Evolutionary conservation across 2,888 invertebrate genomes (phyloP).

Genomic region (Agrotis ipsilon): DNA sequence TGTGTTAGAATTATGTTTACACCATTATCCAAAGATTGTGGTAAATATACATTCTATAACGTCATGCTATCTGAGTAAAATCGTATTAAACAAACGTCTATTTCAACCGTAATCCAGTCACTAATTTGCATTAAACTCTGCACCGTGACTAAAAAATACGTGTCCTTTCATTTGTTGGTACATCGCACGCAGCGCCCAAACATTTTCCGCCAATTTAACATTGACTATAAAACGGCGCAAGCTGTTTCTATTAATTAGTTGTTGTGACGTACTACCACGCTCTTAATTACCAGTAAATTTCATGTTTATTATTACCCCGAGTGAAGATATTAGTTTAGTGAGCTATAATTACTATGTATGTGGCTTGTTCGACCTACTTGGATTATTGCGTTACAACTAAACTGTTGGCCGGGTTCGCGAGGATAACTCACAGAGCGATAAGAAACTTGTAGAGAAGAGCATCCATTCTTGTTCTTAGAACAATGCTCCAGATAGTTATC

Average conservation of each 20-base stretch:
- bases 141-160: slow-evolving; percentile 30
- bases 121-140: slow-evolving; percentile 42
- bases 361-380: slow-evolving; percentile 64
- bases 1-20: too few species aligned
- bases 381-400: slow-evolving; percentile 70
- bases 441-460: slow-evolving; percentile 80
- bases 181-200: slow-evolving; percentile 34
- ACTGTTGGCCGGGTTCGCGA: slow-evolving; percentile 68
- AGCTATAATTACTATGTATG: slow-evolving; percentile 69
- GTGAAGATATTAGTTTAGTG: slow-evolving; percentile 62
- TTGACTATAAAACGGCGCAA: slow-evolving; percentile 52
- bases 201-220: slow-evolving; percentile 52
- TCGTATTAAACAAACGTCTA: slow-evolving; percentile 2
- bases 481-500: slow-evolving; percentile 82
- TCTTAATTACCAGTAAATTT: slow-evolving; percentile 62
- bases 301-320: slow-evolving; percentile 56
- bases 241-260: slow-evolving; percentile 61
- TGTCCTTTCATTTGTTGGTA: slow-evolving; percentile 53
- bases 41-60: too few species aligned
- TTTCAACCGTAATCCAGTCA: slow-evolving; percentile 11
- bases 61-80: neutral
- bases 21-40: too few species aligned
- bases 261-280: slow-evolving; percentile 51
- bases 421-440: slow-evolving; percentile 82
- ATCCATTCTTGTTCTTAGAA: slow-evolving; percentile 79